Base-by-base conservation (phyloP, 64 coral and sea anemone genomes). In the Platygyra sinensis region DNA sequence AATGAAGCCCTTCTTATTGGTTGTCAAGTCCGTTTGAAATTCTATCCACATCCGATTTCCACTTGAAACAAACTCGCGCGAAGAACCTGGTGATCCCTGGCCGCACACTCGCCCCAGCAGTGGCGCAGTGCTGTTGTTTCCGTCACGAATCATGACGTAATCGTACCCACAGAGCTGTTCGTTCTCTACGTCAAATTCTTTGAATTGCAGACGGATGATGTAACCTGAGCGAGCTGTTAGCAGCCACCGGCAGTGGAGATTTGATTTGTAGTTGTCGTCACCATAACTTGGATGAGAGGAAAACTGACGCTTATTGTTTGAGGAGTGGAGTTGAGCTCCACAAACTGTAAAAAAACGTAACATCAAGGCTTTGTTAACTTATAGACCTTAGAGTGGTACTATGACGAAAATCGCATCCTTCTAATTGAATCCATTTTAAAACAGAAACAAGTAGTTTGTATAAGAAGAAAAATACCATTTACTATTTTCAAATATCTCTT, bases 111-210 rank as follows among this genome's bases (percentile, higher is more conserved):
- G 87, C 8, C 88, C 96, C 25, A 99, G 60, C 10, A 78, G 55
- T 20, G 96, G 91, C 11, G 96, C 82, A 6, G 88, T 80, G 0
- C 75, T 81, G 31, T 88, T 93, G 30, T 73, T 91, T 5, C 96
- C 96, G 29, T 99, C 92, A 12, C 76, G 83, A 39, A 99, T 88
- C 6, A 59, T 72, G 33, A 99, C 88, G 49, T 81, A 87, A 67
- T 99, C 96, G 22, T 93, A 95, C 20, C 73, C 89, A 88, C 96
- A 99, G 29, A 80, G 80, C 25, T 88, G 79, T 30, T 99, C 94
- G 2, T 89, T 92, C 30, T 99, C 96, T 15, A 99, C 24, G 27
- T 99, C 96, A 38, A 99, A 99, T 30, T 93, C 77, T 30, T 91
- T 93, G 74, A 99, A 96, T 75, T 87, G 86, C 10, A 99, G 83